These are phyloP conservation scores for Sebastes schlegelii DNA, from an alignment of 2,113 vertebrate species.

Conservation along the genomic window DNA sequence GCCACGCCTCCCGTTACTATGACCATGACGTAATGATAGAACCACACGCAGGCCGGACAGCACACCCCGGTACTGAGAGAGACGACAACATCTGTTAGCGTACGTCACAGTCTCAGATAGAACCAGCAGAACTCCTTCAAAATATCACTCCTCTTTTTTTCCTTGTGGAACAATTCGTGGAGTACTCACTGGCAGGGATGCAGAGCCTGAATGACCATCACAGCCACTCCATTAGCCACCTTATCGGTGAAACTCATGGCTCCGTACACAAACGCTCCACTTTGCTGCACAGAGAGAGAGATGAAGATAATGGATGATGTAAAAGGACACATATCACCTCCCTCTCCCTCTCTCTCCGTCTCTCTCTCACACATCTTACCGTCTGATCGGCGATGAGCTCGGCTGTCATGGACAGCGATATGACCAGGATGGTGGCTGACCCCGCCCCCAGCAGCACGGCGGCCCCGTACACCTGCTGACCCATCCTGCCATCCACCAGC, in stretches of 20 bases:
- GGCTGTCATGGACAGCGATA: neutral
- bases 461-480: neutral
- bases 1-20: conserved; percentile 89
- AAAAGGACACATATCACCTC: neutral
- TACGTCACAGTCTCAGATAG: neutral
- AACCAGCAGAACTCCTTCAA: neutral
- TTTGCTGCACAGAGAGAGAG: conserved; percentile 84
- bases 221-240: conserved; percentile 91
- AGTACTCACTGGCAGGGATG: conserved; percentile 92
- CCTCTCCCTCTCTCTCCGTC: no score
- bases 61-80: conserved; percentile 84
- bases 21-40: conserved; percentile 93
- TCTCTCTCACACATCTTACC: conserved; percentile 73
- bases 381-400: conserved; percentile 81
- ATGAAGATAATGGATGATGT: neutral
- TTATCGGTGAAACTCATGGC: conserved; percentile 98
- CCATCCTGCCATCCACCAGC: neutral
- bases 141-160: neutral
- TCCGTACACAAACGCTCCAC: conserved; percentile 93
- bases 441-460: neutral
- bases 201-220: conserved; percentile 91
- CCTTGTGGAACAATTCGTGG: neutral
- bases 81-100: neutral
- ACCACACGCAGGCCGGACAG: conserved; percentile 86
- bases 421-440: conserved; percentile 1